These are phyloP conservation scores for Camponotus floridanus DNA, from an alignment of 1,140 invertebrate genomes.

Conservation along the genomic window DNA sequence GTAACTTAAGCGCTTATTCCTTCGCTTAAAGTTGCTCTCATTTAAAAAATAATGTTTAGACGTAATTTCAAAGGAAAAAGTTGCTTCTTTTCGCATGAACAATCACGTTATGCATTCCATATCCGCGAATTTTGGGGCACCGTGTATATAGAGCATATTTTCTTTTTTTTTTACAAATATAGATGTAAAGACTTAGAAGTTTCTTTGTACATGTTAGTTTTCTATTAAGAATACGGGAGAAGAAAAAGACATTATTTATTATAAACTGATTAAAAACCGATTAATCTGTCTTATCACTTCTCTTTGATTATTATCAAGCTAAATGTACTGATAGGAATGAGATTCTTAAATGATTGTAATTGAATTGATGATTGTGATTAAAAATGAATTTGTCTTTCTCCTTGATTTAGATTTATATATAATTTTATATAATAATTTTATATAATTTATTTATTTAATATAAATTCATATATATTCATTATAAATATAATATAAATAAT, in stretches of 20 bases:
- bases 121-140: too few species aligned
- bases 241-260: slow-evolving; percentile 24
- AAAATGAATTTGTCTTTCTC: background rate
- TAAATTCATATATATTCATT: too few species aligned
- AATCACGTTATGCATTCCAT: too few species aligned
- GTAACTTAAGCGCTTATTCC: too few species aligned
- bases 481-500: too few species aligned
- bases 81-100: too few species aligned
- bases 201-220: slow-evolving; percentile 33
- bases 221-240: slow-evolving; percentile 8
- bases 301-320: background rate
- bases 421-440: too few species aligned
- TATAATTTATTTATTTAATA: too few species aligned
- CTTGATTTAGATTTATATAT: background rate
- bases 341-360: slow-evolving; percentile 29
- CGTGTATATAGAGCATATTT: background rate
- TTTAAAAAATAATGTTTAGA: too few species aligned
- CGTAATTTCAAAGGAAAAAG: too few species aligned
- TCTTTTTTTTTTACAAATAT: slow-evolving; percentile 56
- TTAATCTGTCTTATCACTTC: background rate
- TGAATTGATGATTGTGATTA: background rate
- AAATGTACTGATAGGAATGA: slow-evolving; percentile 12
- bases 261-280: slow-evolving; percentile 22
- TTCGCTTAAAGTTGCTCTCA: too few species aligned
- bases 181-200: slow-evolving; percentile 63